phyloP scores from a whole-genome alignment of 2,797 vertebrate species.

The Trichosurus vulpecula region DNA sequence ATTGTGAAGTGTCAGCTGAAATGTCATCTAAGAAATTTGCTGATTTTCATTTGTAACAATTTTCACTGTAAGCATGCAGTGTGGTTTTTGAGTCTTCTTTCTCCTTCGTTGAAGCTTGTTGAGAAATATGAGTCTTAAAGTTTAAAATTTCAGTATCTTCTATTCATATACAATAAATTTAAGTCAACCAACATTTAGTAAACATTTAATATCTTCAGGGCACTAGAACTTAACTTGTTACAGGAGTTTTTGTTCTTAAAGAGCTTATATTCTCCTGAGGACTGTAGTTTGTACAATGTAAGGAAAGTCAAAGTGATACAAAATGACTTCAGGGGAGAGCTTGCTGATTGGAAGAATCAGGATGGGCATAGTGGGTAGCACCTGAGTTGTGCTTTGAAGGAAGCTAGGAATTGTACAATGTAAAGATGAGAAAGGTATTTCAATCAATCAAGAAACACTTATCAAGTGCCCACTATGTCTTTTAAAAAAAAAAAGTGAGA shows the following conservation, averaged over 20 bases:
- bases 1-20: neutral
- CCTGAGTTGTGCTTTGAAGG: neutral
- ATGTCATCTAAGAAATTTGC: too few species aligned
- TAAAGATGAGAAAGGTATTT: neutral
- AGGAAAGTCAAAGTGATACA: neutral
- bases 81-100: conserved; percentile 7
- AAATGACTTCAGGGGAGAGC: neutral
- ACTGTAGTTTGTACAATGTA: neutral
- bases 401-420: neutral
- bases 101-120: conserved; percentile 7
- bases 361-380: too few species aligned
- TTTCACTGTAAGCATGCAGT: neutral
- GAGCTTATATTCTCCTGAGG: too few species aligned
- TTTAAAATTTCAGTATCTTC: conserved; percentile 26
- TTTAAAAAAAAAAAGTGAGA: neutral
- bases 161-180: neutral
- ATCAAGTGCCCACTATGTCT: neutral
- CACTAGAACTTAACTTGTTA: neutral
- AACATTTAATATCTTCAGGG: neutral
- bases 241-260: neutral
- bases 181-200: neutral
- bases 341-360: too few species aligned
- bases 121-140: conserved; percentile 19
- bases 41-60: neutral
- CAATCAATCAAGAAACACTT: neutral